These are phyloP conservation scores for Rhodinocichla rosea DNA, from an alignment of 2,113 vertebrate genomes.

Conservation along the genomic window DNA sequence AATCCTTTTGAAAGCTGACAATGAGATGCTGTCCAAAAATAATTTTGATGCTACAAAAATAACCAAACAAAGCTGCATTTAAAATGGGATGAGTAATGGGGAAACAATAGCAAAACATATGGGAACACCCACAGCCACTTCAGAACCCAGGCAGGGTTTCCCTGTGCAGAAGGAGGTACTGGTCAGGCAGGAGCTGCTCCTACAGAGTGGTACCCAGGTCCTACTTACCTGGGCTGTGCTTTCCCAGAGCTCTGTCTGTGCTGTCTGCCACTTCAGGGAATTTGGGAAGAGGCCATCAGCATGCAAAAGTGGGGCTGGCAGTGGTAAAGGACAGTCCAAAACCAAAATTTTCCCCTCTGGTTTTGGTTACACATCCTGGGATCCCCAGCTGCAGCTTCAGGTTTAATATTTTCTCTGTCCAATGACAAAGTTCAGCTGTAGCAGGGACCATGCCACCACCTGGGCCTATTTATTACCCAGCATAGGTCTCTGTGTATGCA, in stretches of 20 bases:
- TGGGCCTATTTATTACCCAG: background rate
- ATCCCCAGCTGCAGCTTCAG: background rate
- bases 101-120: background rate
- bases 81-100: background rate
- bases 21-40: background rate
- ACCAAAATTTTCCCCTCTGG: background rate
- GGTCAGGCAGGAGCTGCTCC: background rate
- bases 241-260: background rate
- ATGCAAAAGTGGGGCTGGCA: background rate
- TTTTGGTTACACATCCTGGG: background rate
- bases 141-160: background rate
- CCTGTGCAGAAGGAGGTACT: background rate
- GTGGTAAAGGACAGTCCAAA: background rate
- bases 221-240: rapidly evolving
- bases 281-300: background rate
- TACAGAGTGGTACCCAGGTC: background rate
- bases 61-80: background rate
- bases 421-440: background rate
- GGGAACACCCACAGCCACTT: background rate
- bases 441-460: background rate
- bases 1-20: slow-evolving; percentile 37
- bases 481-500: rapidly evolving
- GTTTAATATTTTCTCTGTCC: background rate
- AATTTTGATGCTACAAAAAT: background rate
- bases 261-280: background rate